Evolutionary conservation across 2,797 vertebrate genomes (phyloP).

Genomic region (Zenarchopterus dispar): DNA sequence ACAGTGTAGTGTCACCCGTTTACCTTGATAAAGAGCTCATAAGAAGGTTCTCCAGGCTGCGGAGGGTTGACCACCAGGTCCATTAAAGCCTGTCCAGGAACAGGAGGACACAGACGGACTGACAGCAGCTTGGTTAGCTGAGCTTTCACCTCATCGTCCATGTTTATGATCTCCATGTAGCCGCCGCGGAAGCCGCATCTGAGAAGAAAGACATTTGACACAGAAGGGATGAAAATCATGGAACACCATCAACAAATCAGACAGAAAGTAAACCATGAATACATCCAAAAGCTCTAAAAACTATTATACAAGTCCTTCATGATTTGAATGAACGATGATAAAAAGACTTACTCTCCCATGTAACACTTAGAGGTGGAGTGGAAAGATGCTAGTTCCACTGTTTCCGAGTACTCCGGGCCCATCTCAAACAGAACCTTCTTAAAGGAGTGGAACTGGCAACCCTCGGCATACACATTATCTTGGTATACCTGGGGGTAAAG

Average conservation of each 20-base stretch:
- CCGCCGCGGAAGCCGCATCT: constrained; percentile 92
- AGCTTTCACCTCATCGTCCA: constrained; percentile 86
- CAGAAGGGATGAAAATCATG: neutral
- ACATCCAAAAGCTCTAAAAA: too few relatives aligned
- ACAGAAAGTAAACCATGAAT: neutral
- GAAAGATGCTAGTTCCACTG: constrained; percentile 90
- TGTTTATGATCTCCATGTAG: constrained; percentile 93
- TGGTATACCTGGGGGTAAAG: constrained; percentile 87
- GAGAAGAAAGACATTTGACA: neutral
- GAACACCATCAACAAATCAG: neutral
- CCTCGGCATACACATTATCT: constrained; percentile 90
- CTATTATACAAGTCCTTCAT: too few relatives aligned
- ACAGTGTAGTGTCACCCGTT: neutral
- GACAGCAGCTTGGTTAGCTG: constrained; percentile 88
- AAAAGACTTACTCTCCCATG: constrained; percentile 91
- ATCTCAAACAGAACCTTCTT: constrained; percentile 94
- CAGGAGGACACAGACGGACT: constrained; percentile 87
- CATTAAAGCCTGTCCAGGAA: constrained; percentile 88
- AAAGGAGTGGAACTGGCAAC: constrained; percentile 92
- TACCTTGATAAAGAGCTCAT: constrained; percentile 85
- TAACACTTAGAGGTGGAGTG: constrained; percentile 94
- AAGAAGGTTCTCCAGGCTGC: constrained; percentile 87
- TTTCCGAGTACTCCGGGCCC: constrained; percentile 85
- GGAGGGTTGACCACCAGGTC: constrained; percentile 86
- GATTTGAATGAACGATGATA: neutral